Evolutionary conservation across 37 sponge, comb jelly and placozoan species (phyloP), one percentile per base, ranked within the genome.

Genomic region (Oscarella lobularis): DNA sequence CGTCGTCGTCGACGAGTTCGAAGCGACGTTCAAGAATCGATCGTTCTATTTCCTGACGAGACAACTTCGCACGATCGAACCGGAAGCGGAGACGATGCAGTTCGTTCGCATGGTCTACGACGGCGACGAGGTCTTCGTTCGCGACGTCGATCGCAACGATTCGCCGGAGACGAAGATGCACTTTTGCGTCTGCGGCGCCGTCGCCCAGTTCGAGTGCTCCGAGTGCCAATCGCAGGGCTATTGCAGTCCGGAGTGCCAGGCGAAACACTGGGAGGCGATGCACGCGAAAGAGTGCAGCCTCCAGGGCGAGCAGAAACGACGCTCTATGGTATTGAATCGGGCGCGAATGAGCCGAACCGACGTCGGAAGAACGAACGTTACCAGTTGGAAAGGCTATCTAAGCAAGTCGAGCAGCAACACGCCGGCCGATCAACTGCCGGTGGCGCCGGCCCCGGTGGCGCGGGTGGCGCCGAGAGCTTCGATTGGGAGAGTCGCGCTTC

Each of bases 21-120:
- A 73, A 14, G 82, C 75, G 1, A 35, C 3, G 35, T 73, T 86
- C 66, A 81, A 86, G 79, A 39, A 72, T 1, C 87, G 79, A 70
- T 77, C 89, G 39, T 93, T 89, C 60, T 93, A 88, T 75, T 76
- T 93, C 65, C 38, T 89, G 48, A 89, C 89, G 0, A 78, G 60
- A 39, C 33, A 90, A 36, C 74, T 90, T 2, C 36, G 67, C 38
- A 87, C 86, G 60, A 84, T 90, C 39, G 91, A 90, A 38, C 91
- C 91, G 0, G 81, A 84, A 1, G 67, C 79, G 5, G 91, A 90
- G 75, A 85, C 83, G 67, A 77, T 77, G 54, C 82, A 82, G 85
- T 90, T 86, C 81, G 84, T 90, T 29, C 82, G 81, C 41, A 66
- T 86, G 31, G 91, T 90, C 29, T 90, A 84, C 73, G 76, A 74